Conservation (phyloP, 2,113 vertebrate species). For the Rissa tridactyla region DNA sequence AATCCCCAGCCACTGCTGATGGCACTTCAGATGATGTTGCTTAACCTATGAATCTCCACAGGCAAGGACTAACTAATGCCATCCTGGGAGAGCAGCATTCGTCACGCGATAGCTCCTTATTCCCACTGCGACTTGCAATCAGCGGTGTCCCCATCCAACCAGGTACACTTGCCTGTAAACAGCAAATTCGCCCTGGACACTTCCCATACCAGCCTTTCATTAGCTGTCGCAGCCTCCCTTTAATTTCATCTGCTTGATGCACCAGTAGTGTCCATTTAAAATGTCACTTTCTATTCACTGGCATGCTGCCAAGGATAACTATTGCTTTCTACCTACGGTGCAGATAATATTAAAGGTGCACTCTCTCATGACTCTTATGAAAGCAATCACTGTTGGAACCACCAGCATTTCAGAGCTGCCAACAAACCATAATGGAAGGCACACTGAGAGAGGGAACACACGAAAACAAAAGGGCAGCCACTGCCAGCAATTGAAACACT, state of each 20-base stretch:
- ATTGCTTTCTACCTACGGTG: slow-evolving; percentile 31
- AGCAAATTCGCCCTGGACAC: not conserved
- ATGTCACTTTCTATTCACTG: slow-evolving; percentile 24
- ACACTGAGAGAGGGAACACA: slow-evolving; percentile 34
- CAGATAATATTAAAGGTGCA: slow-evolving; percentile 61
- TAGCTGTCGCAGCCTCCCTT: not conserved
- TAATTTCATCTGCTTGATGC: slow-evolving; percentile 48
- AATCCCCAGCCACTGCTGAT: not conserved
- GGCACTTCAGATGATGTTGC: not conserved
- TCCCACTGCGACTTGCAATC: not conserved
- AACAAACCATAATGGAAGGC: slow-evolving; percentile 27
- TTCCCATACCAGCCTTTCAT: not conserved
- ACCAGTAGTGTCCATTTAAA: slow-evolving; percentile 38
- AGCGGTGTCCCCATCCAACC: not conserved
- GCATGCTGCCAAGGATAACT: slow-evolving; percentile 33
- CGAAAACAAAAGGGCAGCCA: slow-evolving; percentile 20
- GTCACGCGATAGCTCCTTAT: not conserved
- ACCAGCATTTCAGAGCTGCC: not conserved
- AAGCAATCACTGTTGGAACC: slow-evolving; percentile 34
- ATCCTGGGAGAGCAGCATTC: not conserved
- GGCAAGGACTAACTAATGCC: not conserved
- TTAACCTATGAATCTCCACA: slow-evolving; percentile 22
- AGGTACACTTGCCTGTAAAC: not conserved
- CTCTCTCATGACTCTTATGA: slow-evolving; percentile 47
- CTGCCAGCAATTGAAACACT: slow-evolving; percentile 56